Evolutionary conservation across 2,888 invertebrate species (phyloP), one percentile per base, ranked within the genome.

Genomic region (Calliphora vomitoria): DNA sequence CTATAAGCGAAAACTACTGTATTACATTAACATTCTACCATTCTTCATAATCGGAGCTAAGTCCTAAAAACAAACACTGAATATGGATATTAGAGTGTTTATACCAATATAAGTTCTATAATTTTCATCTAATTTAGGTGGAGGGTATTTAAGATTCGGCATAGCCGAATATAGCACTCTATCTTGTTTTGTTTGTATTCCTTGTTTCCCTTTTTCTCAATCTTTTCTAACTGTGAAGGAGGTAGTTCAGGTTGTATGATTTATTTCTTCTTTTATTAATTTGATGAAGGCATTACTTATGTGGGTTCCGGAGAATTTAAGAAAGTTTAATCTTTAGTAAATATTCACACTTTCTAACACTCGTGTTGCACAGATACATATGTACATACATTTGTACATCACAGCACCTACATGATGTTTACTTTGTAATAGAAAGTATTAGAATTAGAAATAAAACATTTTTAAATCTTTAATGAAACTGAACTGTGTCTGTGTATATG

Each of bases 191-290:
- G 8, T n/a, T 50, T 50, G 15, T 15, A 38, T 38, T 41, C 11
- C 41, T 41, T 11, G 13, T 44, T 44, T 44, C 11, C 13, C 13
- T 44, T 44, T 44, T 13, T 44, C 44, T 44, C 13, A 44, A 44
- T 44, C 11, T 11, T 44, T 44, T n/a, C n/a, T n/a, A n/a, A 13
- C 13, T 1, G 4, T 13, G 35, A 35, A 35, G 35, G 5, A 35
- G 20, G 53, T 0, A n/a, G 53, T 53, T 53, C 18, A 10, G 53
- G 6, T 53, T 53, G n/a, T 53, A 10, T 53, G 18, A 53, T 53
- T 53, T 53, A 53, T 53, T 8, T 53, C 18, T 53, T 53, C 53
- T n/a, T 18, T 53, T 53, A 53, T 53, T 53, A 53, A 53, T 53
- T 53, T 53, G 53, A 53, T 53, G 53, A 53, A 53, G 53, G 53